Percentiles rank a stretch among this genome's conserved stretches.
phyloP scores from a whole-genome alignment of 2,113 vertebrate species.

The Prionailurus bengalensis region DNA sequence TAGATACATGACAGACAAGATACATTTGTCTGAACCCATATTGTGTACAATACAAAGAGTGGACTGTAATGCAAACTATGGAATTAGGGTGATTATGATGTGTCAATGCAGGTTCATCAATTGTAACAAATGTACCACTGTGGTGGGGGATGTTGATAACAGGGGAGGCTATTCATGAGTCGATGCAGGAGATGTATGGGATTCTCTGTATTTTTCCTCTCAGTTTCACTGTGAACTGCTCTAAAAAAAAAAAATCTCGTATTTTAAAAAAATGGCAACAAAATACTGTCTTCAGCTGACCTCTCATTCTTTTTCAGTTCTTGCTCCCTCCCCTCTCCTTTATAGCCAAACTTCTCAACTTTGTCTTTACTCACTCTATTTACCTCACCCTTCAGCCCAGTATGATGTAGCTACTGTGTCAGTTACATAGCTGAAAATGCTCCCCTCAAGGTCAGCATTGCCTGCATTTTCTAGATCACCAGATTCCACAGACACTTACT shows the following conservation, averaged over 20 bases:
- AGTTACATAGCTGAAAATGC: not conserved
- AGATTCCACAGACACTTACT: not conserved
- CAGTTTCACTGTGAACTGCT: not conserved
- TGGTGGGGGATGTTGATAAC: not conserved
- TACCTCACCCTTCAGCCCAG: not conserved
- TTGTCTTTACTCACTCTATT: not conserved
- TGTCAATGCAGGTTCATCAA: not conserved
- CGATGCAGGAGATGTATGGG: not conserved
- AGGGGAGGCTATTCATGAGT: not conserved
- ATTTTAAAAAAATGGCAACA: not conserved
- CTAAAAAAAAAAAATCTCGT: not conserved
- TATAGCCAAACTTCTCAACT: not conserved
- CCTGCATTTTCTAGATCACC: not conserved
- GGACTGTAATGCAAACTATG: not conserved
- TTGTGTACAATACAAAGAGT: not conserved
- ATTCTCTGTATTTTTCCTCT: not conserved
- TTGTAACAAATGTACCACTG: not conserved
- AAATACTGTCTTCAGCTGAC: conserved; percentile 5
- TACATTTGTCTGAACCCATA: not conserved
- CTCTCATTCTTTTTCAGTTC: not conserved
- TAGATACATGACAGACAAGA: not conserved
- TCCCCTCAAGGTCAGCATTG: not conserved
- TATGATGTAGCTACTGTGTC: not conserved
- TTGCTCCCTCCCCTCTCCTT: not conserved
- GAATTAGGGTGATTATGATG: not conserved